Percentiles rank a stretch among this genome's conserved stretches.
phyloP scores from a whole-genome alignment of 2,888 invertebrate genomes.

The Norana najaformis region DNA sequence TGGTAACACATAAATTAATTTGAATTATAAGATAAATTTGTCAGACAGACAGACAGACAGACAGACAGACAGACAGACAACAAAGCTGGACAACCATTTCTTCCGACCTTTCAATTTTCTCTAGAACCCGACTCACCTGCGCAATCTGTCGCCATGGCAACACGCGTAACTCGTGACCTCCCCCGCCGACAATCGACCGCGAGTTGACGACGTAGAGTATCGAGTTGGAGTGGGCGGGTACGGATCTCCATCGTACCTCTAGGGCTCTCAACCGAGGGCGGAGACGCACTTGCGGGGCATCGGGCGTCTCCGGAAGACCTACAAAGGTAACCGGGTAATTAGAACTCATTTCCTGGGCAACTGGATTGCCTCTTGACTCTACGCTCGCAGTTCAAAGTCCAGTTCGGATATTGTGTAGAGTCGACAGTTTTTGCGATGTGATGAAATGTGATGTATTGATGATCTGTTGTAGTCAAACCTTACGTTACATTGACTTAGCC shows the following conservation, averaged over 20 bases:
- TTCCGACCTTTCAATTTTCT: not conserved
- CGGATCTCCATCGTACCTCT: not conserved
- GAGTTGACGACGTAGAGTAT: constrained; percentile 8
- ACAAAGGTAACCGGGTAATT: not conserved
- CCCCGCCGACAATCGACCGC: not conserved
- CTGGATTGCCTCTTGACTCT: no score
- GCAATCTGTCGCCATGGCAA: constrained; percentile 17
- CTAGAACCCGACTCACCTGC: not conserved
- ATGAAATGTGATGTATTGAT: no score
- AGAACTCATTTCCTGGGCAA: no score
- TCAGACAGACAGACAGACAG: not conserved
- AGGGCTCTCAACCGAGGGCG: not conserved
- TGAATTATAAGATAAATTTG: no score
- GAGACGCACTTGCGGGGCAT: not conserved
- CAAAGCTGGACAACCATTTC: not conserved
- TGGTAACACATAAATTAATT: no score
- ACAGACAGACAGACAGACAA: not conserved
- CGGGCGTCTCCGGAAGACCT: not conserved
- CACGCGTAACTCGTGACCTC: constrained; percentile 7
- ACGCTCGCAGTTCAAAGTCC: no score
- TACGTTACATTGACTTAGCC: no score
- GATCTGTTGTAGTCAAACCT: no score
- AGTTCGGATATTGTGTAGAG: no score
- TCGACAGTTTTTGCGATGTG: no score
- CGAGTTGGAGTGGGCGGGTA: not conserved